These are phyloP conservation scores for Scaptomyza parva DNA, from an alignment of 2,888 invertebrate genomes.

Conservation along the genomic window DNA sequence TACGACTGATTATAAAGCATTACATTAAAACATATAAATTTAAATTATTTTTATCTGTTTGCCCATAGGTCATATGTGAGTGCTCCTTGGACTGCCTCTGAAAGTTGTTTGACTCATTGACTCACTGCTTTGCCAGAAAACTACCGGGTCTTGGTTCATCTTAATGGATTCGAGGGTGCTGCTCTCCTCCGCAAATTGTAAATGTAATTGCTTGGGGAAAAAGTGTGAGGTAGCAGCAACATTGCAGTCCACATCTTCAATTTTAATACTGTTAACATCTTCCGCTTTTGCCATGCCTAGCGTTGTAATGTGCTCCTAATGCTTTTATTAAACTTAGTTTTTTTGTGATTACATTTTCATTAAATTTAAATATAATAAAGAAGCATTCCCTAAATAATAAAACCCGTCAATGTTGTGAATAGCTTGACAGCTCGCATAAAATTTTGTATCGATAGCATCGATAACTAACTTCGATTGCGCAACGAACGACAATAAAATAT, in stretches of 20 bases:
- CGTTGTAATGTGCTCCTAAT: constrained; percentile 4
- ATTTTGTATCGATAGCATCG: not conserved
- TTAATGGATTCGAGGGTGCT: not conserved
- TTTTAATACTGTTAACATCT: constrained; percentile 21
- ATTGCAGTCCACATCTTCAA: constrained; percentile 14
- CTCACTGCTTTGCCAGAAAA: constrained; percentile 10
- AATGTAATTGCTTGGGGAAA: constrained; percentile 25
- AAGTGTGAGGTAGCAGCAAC: not conserved
- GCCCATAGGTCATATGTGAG: constrained; percentile 3
- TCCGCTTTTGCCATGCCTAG: not conserved
- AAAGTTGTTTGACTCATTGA: constrained; percentile 5
- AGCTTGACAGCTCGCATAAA: constrained; percentile 15
- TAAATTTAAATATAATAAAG: constrained; percentile 26
- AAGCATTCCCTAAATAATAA: constrained; percentile 7
- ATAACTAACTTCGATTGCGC: fast-evolving
- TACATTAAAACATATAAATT: not conserved
- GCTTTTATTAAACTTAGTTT: not conserved
- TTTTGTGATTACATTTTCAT: not conserved
- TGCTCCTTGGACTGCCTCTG: constrained; percentile 4
- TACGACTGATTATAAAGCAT: no score
- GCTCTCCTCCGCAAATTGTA: constrained; percentile 11
- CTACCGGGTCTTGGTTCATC: constrained; percentile 6
- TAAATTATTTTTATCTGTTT: constrained; percentile 14
- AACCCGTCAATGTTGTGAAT: not conserved
- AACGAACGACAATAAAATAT: constrained; percentile 4